Percentiles rank a stretch among this genome's conserved stretches.
phyloP scores from a whole-genome alignment of 2,888 invertebrate genomes.

The Tachina lurida region DNA sequence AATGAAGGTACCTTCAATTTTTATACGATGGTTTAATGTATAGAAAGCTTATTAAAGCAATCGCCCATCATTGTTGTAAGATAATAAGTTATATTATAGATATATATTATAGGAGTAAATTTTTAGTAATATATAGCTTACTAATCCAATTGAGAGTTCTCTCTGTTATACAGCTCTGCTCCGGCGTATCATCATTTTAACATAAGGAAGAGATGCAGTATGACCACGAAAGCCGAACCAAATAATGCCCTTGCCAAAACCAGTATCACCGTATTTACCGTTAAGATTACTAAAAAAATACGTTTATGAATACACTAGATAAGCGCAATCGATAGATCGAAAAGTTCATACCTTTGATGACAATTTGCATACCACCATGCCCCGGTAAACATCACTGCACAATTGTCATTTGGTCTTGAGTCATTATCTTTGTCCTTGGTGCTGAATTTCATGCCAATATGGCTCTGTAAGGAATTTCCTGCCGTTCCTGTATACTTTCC shows the following conservation, averaged over 20 bases:
- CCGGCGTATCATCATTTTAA: constrained; percentile 50
- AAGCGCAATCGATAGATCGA: neutral
- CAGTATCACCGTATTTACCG: constrained; percentile 28
- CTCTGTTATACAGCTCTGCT: neutral
- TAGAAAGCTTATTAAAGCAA: too few relatives aligned
- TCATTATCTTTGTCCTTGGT: constrained; percentile 49
- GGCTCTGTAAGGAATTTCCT: constrained; percentile 35
- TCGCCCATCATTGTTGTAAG: too few relatives aligned
- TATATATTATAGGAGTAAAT: too few relatives aligned
- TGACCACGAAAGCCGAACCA: constrained; percentile 11
- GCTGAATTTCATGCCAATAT: constrained; percentile 44
- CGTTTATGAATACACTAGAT: too few relatives aligned
- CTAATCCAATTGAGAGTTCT: too few relatives aligned
- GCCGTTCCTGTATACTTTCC: constrained; percentile 50
- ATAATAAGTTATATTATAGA: neutral
- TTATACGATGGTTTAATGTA: too few relatives aligned
- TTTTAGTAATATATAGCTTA: too few relatives aligned
- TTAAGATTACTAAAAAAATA: constrained; percentile 34
- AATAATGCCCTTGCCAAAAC: constrained; percentile 10
- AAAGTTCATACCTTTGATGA: neutral
- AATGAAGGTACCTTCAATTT: too few relatives aligned
- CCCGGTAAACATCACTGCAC: constrained; percentile 39
- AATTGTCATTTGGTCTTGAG: neutral
- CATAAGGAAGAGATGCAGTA: neutral
- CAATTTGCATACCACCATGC: constrained; percentile 54